A percentile compares a stretch with the other conserved stretches of the same genome.
Conservation (phyloP, 2,888 invertebrate genomes). For the Pharmacophagus antenor region DNA sequence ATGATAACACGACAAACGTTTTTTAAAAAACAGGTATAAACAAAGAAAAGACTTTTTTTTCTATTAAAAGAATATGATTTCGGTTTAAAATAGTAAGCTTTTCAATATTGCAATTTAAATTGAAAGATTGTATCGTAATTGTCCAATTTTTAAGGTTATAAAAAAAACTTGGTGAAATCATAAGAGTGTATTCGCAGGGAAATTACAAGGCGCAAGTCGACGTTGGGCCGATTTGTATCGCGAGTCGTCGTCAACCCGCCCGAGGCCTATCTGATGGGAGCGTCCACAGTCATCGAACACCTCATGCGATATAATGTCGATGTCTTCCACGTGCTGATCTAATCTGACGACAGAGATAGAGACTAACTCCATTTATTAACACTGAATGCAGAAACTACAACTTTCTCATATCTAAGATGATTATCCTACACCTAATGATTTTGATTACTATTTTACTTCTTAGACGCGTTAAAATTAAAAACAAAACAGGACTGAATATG, state of each 20-base stretch:
- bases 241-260: conserved; percentile 66
- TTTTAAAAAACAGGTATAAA: too few relatives aligned
- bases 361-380: background rate
- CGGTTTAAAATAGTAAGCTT: too few relatives aligned
- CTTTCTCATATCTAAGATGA: background rate
- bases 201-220: conserved; percentile 57
- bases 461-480: too few relatives aligned
- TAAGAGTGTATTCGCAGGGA: conserved; percentile 38
- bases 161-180: conserved; percentile 30
- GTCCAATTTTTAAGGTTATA: conserved; percentile 5
- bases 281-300: conserved; percentile 54
- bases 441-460: too few relatives aligned
- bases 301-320: conserved; percentile 62
- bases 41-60: too few relatives aligned
- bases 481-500: too few relatives aligned
- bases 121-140: conserved; percentile 11
- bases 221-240: conserved; percentile 57
- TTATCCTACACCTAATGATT: too few relatives aligned
- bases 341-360: conserved; percentile 25
- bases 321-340: conserved; percentile 48
- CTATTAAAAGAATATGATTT: too few relatives aligned
- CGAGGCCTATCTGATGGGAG: conserved; percentile 60
- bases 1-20: too few relatives aligned
- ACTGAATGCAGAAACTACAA: background rate
- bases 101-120: background rate